Percentiles rank a stretch among this genome's conserved stretches.
phyloP scores from a whole-genome alignment of 2,888 invertebrate species.

The Coecobrya sp. region DNA sequence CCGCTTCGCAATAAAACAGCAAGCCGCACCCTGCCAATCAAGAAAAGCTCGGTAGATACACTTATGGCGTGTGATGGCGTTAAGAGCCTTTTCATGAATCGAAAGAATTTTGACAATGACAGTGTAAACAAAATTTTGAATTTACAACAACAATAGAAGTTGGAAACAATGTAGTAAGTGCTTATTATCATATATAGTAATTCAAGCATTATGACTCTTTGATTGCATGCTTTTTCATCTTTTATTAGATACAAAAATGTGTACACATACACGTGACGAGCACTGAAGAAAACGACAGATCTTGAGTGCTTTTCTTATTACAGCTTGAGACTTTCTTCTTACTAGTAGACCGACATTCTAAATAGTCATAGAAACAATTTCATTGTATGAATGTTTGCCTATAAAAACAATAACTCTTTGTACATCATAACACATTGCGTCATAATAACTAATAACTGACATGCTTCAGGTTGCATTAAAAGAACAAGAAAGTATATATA shows the following conservation, averaged over 20 bases:
- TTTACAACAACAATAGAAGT: background rate
- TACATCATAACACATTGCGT: background rate
- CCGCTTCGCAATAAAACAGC: conserved; percentile 45
- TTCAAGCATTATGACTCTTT: background rate
- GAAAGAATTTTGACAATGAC: conserved; percentile 57
- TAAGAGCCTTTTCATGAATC: background rate
- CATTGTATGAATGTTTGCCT: background rate
- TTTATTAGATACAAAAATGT: background rate
- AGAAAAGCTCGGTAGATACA: conserved; percentile 21
- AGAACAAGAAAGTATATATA: no score
- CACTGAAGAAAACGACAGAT: conserved; percentile 9
- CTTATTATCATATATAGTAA: background rate
- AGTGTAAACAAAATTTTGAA: conserved; percentile 53
- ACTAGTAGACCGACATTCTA: background rate
- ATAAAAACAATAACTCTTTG: conserved; percentile 1
- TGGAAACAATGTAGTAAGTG: background rate
- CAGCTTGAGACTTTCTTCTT: background rate
- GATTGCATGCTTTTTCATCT: background rate
- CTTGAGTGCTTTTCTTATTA: background rate
- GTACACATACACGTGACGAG: background rate
- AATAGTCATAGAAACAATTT: conserved; percentile 28
- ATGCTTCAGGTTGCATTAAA: background rate
- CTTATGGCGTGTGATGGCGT: background rate
- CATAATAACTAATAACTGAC: conserved; percentile 51
- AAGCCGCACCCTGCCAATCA: conserved; percentile 65